Evolutionary conservation across 2,113 vertebrate species (phyloP).

Genomic region (Sorex araneus): DNA sequence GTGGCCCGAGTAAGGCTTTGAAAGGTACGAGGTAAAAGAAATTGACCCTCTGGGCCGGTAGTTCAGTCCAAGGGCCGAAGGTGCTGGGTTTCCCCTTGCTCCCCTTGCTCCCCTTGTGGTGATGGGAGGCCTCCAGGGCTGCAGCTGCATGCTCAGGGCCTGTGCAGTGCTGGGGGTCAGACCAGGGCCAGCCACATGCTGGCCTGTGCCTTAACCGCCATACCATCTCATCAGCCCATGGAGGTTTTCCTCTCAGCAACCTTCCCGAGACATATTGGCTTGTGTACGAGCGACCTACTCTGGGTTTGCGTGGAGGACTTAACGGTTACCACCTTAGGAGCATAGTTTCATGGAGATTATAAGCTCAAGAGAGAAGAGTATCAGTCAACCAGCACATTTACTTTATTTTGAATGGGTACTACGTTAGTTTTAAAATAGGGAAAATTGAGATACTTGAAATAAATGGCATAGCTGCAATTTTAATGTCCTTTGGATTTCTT

Average conservation of each 20-base stretch:
- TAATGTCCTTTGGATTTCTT: not conserved
- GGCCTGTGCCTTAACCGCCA: no score
- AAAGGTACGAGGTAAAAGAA: not conserved
- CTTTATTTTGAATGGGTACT: not conserved
- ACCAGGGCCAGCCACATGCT: no score
- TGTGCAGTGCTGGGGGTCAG: no score
- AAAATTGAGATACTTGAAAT: constrained; percentile 19
- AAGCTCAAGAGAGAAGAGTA: not conserved
- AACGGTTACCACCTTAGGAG: not conserved
- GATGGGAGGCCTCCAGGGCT: no score
- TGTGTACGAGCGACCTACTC: no score
- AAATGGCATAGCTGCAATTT: not conserved
- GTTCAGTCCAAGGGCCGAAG: not conserved
- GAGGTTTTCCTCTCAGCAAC: no score
- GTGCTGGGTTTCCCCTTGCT: no score
- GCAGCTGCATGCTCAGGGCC: no score
- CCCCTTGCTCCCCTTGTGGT: no score
- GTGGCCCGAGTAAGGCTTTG: not conserved
- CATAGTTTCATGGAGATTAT: not conserved
- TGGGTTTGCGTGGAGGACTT: no score
- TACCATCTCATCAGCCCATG: no score
- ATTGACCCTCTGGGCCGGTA: not conserved
- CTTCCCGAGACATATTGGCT: no score
- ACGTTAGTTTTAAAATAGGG: constrained; percentile 18
- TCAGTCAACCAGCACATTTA: not conserved